Percentiles rank a stretch among this genome's conserved stretches.
Evolutionary conservation across 2,113 vertebrate species (phyloP).

Genomic region (Macquaria ambigua): DNA sequence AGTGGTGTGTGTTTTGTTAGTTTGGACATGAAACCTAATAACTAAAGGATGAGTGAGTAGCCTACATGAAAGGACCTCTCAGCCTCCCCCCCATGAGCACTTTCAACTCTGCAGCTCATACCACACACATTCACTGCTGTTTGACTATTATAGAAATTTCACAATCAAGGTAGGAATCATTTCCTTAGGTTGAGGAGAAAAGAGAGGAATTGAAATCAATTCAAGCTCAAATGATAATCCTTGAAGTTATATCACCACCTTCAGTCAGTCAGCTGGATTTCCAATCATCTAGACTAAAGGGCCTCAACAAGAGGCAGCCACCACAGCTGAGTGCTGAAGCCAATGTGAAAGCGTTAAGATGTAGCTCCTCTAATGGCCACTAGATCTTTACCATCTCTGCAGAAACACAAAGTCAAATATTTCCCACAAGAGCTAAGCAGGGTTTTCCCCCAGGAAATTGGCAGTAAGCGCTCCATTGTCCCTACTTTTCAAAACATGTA

Average conservation of each 20-base stretch:
- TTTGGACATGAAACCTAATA: slow-evolving; percentile 56
- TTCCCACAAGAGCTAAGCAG: background rate
- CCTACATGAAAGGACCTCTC: slow-evolving; percentile 44
- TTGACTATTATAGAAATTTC: slow-evolving; percentile 6
- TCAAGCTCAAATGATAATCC: slow-evolving; percentile 42
- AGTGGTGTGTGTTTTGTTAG: slow-evolving; percentile 43
- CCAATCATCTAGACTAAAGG: slow-evolving; percentile 29
- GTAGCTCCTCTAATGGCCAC: slow-evolving; percentile 15
- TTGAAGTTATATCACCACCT: slow-evolving; percentile 3
- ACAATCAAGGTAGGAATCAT: slow-evolving; percentile 1
- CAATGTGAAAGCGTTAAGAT: background rate
- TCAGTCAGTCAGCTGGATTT: slow-evolving; percentile 37
- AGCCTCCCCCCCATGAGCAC: slow-evolving; percentile 13
- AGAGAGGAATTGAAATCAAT: slow-evolving; percentile 23
- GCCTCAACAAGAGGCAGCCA: background rate
- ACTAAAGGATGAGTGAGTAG: slow-evolving; percentile 55
- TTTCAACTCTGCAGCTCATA: background rate
- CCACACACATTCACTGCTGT: background rate
- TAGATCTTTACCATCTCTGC: background rate
- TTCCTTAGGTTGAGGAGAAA: slow-evolving; percentile 13
- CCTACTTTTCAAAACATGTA: background rate
- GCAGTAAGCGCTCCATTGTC: background rate
- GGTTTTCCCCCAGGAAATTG: background rate
- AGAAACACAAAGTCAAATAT: slow-evolving; percentile 6
- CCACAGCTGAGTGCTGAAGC: background rate